Evolutionary conservation across 1,140 invertebrate genomes (phyloP).

Genomic region (Colletes gigas): DNA sequence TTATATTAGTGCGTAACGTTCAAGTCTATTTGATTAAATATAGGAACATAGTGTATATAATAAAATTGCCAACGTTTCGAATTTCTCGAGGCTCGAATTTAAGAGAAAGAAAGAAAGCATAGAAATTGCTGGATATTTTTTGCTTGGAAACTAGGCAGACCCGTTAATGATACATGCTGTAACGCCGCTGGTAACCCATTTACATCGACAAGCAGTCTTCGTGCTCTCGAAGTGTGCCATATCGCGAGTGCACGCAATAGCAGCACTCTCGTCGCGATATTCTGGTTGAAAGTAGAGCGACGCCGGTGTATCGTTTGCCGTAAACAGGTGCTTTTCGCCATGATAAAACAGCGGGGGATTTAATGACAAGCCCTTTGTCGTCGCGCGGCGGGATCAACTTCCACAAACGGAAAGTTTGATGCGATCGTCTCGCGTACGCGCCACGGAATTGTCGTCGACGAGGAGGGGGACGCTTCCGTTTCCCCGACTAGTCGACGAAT

Average conservation of each 20-base stretch:
- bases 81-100: too few species aligned
- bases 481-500: background rate
- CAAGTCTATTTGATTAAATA: too few species aligned
- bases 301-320: background rate
- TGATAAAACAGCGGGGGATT: background rate
- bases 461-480: background rate
- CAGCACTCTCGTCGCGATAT: background rate
- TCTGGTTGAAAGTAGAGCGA: background rate
- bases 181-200: constrained; percentile 18
- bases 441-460: too few species aligned
- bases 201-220: background rate
- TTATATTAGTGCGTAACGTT: too few species aligned
- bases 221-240: background rate
- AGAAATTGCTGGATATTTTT: too few species aligned
- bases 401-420: background rate
- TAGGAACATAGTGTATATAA: too few species aligned
- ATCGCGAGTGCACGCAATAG: constrained; percentile 12
- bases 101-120: too few species aligned
- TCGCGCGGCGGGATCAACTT: background rate
- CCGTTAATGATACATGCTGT: constrained; percentile 15
- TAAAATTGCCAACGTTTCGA: too few species aligned
- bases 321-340: background rate
- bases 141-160: too few species aligned
- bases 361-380: background rate
- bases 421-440: background rate